These are phyloP conservation scores for Fragariocoptes setiger DNA, from an alignment of 1,140 invertebrate genomes.

Conservation along the genomic window DNA sequence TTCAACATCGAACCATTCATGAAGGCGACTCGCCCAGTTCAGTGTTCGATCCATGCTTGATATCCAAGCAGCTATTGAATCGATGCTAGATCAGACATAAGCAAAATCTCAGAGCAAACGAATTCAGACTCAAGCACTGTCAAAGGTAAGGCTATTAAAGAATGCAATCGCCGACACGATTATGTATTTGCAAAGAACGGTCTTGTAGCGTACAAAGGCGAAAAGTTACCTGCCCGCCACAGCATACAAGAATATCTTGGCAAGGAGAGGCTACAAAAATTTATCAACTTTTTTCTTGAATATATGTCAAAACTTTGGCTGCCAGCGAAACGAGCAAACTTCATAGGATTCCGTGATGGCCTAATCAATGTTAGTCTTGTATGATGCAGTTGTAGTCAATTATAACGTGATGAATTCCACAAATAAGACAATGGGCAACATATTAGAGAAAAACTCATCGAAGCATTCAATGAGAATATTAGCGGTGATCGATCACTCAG, in stretches of 20 bases:
- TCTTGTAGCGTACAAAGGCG: conserved; percentile 45
- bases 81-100: conserved; percentile 88
- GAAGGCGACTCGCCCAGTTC: no score
- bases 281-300: conserved; percentile 65
- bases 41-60: no score
- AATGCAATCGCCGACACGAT: conserved; percentile 39
- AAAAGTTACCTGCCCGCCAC: conserved; percentile 32
- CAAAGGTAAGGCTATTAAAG: conserved; percentile 1
- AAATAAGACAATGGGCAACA: conserved; percentile 52
- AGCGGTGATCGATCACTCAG: conserved; percentile 3
- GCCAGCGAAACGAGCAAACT: conserved; percentile 69
- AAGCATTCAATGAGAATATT: conserved; percentile 46
- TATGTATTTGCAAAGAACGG: conserved; percentile 95
- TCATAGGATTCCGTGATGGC: conserved; percentile 78
- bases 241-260: conserved; percentile 51
- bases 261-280: conserved; percentile 54
- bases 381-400: conserved; percentile 48
- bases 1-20: no score
- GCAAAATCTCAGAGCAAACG: conserved; percentile 75
- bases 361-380: conserved; percentile 86
- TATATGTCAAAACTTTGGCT: conserved; percentile 42
- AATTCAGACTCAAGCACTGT: conserved; percentile 14
- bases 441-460: conserved; percentile 50
- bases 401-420: conserved; percentile 53
- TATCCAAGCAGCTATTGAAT: conserved; percentile 36